Base-by-base conservation (phyloP, 2,888 invertebrate genomes). In the Spatulosminthurus flaviceps region DNA sequence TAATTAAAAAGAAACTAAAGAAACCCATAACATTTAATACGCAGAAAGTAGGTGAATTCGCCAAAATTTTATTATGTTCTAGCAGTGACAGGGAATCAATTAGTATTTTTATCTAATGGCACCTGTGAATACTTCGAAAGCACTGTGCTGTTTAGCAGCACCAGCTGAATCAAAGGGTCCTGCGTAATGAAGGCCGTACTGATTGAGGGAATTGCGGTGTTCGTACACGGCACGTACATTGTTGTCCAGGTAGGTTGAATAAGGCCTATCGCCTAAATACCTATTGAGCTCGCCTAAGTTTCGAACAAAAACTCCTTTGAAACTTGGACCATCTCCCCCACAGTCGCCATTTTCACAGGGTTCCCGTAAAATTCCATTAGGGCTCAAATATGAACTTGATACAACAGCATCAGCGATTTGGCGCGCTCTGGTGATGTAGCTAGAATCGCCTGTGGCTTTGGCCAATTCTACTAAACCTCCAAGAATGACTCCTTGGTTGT, bases 241-340 rank as follows among this genome's bases (percentile, higher is more conserved):
- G 21, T 77, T 78, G 26, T 72, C 61, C 9, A 85, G 28, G 80
- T 83, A 85, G 13, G 34, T 28, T 1, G 78, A 75, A 70, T 84
- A 85, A 1, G 84, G 84, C 21, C 80, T 78, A 13, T 70, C 82
- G 0, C 13, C 51, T 16, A 83, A 61, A 24, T 69, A 71, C 21
- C 83, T 77, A 60, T 85, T 81, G 11, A 85, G 77, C 60, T 84
- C 85, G 21, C 82, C 83, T 19, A 85, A 41, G 67, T 84, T 84
- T n/a, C 85, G 69, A 1, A 82, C 78, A 75, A 84, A 84, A 0
- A 78, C 78, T 16, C 85, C 85, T 24, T 79, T 79, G 69, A 79
- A 79, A 4, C 66, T 72, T 19, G 80, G 78, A 0, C 71, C 78
- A 64, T 81, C 77, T 4, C 77, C 70, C 22, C 82, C 84, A 21